These are phyloP conservation scores for Chelmon rostratus DNA, from an alignment of 2,797 vertebrate genomes.

Conservation along the genomic window DNA sequence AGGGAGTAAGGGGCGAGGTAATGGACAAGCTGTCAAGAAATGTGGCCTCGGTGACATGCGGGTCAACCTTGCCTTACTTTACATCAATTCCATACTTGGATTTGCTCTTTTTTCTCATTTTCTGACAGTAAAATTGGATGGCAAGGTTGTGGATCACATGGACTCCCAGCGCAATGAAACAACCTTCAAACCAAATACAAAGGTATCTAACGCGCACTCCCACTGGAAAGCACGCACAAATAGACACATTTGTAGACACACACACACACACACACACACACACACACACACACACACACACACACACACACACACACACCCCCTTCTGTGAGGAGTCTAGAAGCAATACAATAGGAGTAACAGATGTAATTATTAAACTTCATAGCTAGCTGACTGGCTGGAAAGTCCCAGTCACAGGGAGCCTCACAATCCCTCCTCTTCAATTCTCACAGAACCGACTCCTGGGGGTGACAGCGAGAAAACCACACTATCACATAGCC, in stretches of 20 bases:
- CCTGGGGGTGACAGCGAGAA: slow-evolving; percentile 58
- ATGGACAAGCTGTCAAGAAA: slow-evolving; percentile 47
- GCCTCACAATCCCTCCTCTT: slow-evolving; percentile 71
- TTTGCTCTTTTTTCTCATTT: slow-evolving; percentile 64
- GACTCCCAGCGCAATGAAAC: slow-evolving; percentile 28
- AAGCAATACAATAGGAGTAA: slow-evolving; percentile 59
- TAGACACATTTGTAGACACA: slow-evolving; percentile 25
- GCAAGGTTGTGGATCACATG: slow-evolving; percentile 26
- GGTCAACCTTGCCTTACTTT: slow-evolving; percentile 66
- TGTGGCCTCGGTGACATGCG: slow-evolving; percentile 41
- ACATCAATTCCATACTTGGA: slow-evolving; percentile 57
- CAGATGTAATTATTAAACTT: slow-evolving; percentile 72
- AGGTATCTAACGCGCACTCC: slow-evolving; percentile 13
- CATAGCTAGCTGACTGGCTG: slow-evolving; percentile 45
- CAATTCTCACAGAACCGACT: slow-evolving; percentile 66
- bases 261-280: slow-evolving; percentile 51
- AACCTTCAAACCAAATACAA: slow-evolving; percentile 27
- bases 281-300: slow-evolving; percentile 44
- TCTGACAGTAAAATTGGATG: slow-evolving; percentile 51
- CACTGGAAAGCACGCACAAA: slow-evolving; percentile 19
- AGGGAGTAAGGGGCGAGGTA: slow-evolving; percentile 16
- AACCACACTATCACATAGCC: slow-evolving; percentile 65
- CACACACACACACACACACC: too few relatives aligned
- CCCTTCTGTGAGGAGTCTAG: slow-evolving; percentile 44
- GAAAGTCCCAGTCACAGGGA: slow-evolving; percentile 53